Evolutionary conservation across 53 echinoderm and acorn worm species (phyloP).

Genomic region (Echinarachnius parma): DNA sequence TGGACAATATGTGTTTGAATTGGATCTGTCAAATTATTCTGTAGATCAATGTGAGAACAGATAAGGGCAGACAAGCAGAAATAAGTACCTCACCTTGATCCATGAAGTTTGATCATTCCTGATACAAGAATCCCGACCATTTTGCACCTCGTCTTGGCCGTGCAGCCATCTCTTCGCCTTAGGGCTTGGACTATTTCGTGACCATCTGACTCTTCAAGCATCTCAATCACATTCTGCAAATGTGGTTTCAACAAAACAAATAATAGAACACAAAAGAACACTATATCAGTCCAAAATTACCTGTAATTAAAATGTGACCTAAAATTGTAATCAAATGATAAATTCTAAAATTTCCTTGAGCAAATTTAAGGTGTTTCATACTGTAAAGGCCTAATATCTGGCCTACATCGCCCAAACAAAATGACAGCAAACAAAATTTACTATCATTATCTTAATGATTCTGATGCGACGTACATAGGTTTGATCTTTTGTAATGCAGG

Average conservation of each 20-base stretch:
- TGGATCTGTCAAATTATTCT: conserved; percentile 34
- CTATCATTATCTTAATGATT: conserved; percentile 13
- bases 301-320: conserved; percentile 22
- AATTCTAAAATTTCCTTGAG: conserved; percentile 18
- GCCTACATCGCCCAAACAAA: conserved; percentile 33
- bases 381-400: conserved; percentile 27
- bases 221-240: conserved; percentile 31
- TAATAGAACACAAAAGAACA: conserved; percentile 20
- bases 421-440: conserved; percentile 24
- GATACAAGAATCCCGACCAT: conserved; percentile 26
- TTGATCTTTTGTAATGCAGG: conserved; percentile 14
- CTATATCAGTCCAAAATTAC: conserved; percentile 21
- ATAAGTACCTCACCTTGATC: conserved; percentile 20
- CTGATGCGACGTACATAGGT: conserved; percentile 21
- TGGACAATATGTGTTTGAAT: conserved; percentile 22
- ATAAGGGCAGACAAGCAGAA: conserved; percentile 32
- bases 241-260: conserved; percentile 25
- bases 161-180: conserved; percentile 1
- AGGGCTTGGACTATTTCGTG: conserved; percentile 21
- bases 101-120: conserved; percentile 25
- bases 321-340: conserved; percentile 18
- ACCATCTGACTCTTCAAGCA: conserved; percentile 14
- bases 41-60: conserved; percentile 16
- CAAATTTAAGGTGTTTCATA: conserved; percentile 30
- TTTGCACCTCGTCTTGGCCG: conserved; percentile 13